Evolutionary conservation across 2,888 invertebrate species (phyloP).

Genomic region (Fabriciana adippe): DNA sequence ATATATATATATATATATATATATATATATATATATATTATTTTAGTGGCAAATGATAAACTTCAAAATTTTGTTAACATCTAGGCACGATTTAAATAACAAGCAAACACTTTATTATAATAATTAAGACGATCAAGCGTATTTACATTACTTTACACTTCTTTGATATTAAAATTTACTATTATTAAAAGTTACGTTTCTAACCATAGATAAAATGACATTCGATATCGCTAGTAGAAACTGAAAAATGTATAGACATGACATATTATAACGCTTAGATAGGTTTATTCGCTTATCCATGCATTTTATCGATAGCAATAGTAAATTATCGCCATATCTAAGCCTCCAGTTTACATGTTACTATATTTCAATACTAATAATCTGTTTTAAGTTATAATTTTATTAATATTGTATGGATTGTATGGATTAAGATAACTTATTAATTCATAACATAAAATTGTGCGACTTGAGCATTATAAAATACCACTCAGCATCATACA

Average conservation of each 20-base stretch:
- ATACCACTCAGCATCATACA: conserved; percentile 1
- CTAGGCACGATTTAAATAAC: conserved; percentile 15
- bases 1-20: too few species aligned
- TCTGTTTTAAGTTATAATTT: too few species aligned
- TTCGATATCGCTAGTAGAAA: too few species aligned
- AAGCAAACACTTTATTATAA: conserved; percentile 8
- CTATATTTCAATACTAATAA: too few species aligned
- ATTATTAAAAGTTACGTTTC: too few species aligned
- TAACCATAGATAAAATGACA: too few species aligned
- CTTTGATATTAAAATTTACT: neutral
- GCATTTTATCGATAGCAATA: too few species aligned
- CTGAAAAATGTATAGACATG: too few species aligned
- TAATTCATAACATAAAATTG: neutral
- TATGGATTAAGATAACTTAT: neutral
- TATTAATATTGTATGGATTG: neutral
- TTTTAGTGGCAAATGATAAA: neutral
- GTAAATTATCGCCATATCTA: too few species aligned
- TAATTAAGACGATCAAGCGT: neutral
- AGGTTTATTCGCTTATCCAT: too few species aligned
- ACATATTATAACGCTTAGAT: too few species aligned
- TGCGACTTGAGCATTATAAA: conserved; percentile 33
- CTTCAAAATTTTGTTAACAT: neutral
- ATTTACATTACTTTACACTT: conserved; percentile 22
- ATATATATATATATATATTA: neutral
- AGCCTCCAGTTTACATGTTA: too few species aligned